A percentile compares a stretch with the other conserved stretches of the same genome.
These are phyloP conservation scores for Alethe diademata DNA, from an alignment of 2,113 vertebrate genomes.

Conservation along the genomic window DNA sequence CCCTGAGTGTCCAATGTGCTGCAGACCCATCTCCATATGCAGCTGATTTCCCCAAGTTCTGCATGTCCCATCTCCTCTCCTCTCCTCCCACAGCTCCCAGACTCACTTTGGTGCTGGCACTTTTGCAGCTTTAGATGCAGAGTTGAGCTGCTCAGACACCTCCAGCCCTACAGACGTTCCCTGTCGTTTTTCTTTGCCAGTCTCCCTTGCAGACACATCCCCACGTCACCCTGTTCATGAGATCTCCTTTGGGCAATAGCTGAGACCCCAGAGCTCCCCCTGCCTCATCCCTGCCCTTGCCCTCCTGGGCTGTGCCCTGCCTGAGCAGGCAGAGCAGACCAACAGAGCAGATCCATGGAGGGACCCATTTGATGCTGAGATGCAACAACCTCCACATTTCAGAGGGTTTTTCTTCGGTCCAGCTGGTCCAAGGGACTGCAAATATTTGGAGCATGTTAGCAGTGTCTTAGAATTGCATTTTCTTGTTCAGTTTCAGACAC, in stretches of 20 bases:
- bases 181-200: background rate
- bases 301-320: background rate
- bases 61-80: too few species aligned
- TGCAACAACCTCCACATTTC: background rate
- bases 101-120: background rate
- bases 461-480: background rate
- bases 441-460: background rate
- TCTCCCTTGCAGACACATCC: background rate
- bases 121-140: background rate
- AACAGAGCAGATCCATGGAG: background rate
- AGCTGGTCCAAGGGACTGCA: background rate
- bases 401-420: background rate
- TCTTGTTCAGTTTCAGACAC: background rate
- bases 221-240: rapidly evolving
- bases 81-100: background rate
- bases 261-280: background rate
- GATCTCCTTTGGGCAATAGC: background rate
- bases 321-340: background rate
- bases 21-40: background rate
- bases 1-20: rapidly evolving
- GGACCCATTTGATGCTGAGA: background rate
- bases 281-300: background rate
- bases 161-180: background rate
- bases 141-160: background rate
- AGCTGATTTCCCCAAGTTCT: background rate